Evolutionary conservation across 1,140 invertebrate genomes (phyloP), one percentile per base, ranked within the genome.

Genomic region (Heliconius nattereri): DNA sequence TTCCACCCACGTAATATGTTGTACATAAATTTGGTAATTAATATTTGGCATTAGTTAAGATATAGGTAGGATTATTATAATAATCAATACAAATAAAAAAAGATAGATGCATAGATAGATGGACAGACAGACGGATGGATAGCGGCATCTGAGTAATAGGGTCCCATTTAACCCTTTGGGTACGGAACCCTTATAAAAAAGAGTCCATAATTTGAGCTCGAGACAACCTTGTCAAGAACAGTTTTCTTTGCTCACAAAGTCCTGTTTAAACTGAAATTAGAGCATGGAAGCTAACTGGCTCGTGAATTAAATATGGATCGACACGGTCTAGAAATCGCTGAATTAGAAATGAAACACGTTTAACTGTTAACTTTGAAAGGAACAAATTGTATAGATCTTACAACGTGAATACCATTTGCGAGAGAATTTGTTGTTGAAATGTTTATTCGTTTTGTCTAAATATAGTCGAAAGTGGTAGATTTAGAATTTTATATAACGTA

Each of bases 181-280:
- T 13, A 45, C 9, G 40, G 40, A 40, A 40, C 13, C 40, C 11
- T 5, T 45, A 45, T 45, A 45, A 45, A 45, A 40, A 45, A 45
- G 11, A 45, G 13, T 45, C 40, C 0, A 45, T 45, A 45, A 45
- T 45, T 45, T 45, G 3, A 45, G 40, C 40, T 45, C 13, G 13
- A 45, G 13, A 45, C 40, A 45, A 45, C 3, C 40, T 45, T 45
- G 40, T 6, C 40, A 13, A 45, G 9, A 29, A 29, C 60, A 66
- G 13, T 26, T 5, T 66, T 66, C 26, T 66, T 29, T n/a, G 26
- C 9, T 13, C 26, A 29, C 13, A 26, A 6, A 26, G 26, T 66
- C 60, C 23, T 66, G 60, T 26, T 26, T 26, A 71, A 37, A 73
- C 49, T 32, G 52, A 78, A 78, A 78, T 73, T 73, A 78, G 70